Conservation (phyloP, 2,888 invertebrate genomes). For the Apotomis betuletana region DNA sequence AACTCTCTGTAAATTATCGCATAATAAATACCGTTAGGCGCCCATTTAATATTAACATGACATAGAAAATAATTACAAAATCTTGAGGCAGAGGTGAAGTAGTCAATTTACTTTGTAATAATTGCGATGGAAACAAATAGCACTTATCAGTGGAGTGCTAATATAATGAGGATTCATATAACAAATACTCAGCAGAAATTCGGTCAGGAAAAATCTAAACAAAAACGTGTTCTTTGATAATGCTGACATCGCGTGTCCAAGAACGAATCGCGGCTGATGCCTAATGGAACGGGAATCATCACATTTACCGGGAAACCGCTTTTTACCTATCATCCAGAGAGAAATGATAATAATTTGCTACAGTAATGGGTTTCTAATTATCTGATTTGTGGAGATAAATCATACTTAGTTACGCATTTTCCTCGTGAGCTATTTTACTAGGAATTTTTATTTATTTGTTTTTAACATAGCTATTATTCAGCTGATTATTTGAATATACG, state of each 20-base stretch:
- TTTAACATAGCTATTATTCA: neutral
- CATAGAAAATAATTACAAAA: conserved; percentile 23
- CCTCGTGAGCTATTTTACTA: neutral
- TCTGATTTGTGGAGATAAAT: conserved; percentile 49
- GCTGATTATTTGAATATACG: neutral
- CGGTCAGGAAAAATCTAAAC: conserved; percentile 36
- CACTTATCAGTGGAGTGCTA: conserved; percentile 29
- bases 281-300: conserved; percentile 79
- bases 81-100: conserved; percentile 17
- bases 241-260: conserved; percentile 78
- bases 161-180: conserved; percentile 23
- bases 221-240: conserved; percentile 64
- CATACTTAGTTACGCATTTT: conserved; percentile 14
- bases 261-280: conserved; percentile 77
- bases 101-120: conserved; percentile 26
- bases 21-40: conserved; percentile 5
- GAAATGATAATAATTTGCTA: conserved; percentile 65
- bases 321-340: conserved; percentile 73
- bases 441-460: neutral
- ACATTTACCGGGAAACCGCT: conserved; percentile 72
- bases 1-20: conserved; percentile 11
- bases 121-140: conserved; percentile 15
- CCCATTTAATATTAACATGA: conserved; percentile 11
- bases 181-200: conserved; percentile 30
- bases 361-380: conserved; percentile 70